Conservation (phyloP, 1,140 invertebrate genomes). For the Drosophila oshimai region DNA sequence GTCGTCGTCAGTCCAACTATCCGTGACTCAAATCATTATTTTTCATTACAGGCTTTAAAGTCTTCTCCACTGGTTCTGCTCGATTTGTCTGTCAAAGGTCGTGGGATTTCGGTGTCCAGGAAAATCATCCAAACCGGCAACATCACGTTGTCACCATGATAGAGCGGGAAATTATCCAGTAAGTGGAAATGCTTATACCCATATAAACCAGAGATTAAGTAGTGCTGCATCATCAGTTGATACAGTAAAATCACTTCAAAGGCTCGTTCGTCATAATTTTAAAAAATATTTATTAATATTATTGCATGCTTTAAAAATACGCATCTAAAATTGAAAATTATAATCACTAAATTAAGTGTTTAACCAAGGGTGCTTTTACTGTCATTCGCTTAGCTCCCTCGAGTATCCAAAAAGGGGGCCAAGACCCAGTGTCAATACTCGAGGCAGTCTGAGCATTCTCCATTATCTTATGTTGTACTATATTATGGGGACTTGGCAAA, state of each 20-base stretch:
- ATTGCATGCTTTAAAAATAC: no score
- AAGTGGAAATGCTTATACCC: slow-evolving; percentile 32
- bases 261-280: no score
- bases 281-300: no score
- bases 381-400: background rate
- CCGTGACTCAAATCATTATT: slow-evolving; percentile 30
- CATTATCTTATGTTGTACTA: slow-evolving; percentile 52
- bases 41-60: slow-evolving; percentile 34
- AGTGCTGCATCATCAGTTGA: background rate
- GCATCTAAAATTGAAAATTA: no score
- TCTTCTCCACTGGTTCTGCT: slow-evolving; percentile 22
- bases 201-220: background rate
- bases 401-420: slow-evolving; percentile 43
- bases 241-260: no score
- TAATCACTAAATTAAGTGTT: background rate
- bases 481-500: slow-evolving; percentile 42
- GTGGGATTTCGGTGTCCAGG: background rate
- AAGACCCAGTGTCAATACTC: slow-evolving; percentile 62
- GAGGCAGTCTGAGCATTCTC: slow-evolving; percentile 11
- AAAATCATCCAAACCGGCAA: background rate
- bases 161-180: slow-evolving; percentile 74
- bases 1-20: slow-evolving; percentile 8
- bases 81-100: slow-evolving; percentile 14
- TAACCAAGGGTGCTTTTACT: background rate
- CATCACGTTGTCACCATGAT: slow-evolving; percentile 44